phyloP scores from a whole-genome alignment of 2,797 vertebrate species.

The Austrolebias charrua region DNA sequence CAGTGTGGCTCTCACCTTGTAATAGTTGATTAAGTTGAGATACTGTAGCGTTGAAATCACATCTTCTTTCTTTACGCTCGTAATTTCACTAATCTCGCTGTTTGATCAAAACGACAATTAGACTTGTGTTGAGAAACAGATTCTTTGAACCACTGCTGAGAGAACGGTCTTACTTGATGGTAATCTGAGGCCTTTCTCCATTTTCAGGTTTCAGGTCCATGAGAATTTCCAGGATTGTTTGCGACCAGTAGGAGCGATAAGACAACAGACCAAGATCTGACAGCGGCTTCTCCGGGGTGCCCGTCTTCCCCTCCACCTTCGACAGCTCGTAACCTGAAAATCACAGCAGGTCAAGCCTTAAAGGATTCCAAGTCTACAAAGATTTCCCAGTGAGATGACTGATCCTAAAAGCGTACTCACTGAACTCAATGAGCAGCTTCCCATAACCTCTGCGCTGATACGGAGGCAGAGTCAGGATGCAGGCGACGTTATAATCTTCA shows the following conservation, averaged over 20 bases:
- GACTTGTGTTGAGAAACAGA: not conserved
- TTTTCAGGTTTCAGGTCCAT: constrained; percentile 95
- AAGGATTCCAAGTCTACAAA: not conserved
- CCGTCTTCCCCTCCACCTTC: constrained; percentile 94
- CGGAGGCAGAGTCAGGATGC: constrained; percentile 91
- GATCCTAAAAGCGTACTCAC: constrained; percentile 75
- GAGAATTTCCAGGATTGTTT: constrained; percentile 94
- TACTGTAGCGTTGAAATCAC: constrained; percentile 96
- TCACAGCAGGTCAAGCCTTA: not conserved
- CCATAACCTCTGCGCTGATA: constrained; percentile 94
- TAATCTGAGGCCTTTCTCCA: constrained; percentile 92
- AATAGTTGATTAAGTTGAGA: constrained; percentile 96
- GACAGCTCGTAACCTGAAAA: constrained; percentile 89
- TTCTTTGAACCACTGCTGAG: not conserved
- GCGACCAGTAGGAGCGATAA: constrained; percentile 96
- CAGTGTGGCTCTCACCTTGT: constrained; percentile 82
- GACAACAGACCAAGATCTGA: constrained; percentile 93
- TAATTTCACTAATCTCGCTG: constrained; percentile 95
- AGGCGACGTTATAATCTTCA: constrained; percentile 94
- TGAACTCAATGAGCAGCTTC: constrained; percentile 94
- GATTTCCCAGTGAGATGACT: not conserved
- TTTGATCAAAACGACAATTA: not conserved
- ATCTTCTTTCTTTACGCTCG: constrained; percentile 95
- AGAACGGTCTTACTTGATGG: constrained; percentile 84
- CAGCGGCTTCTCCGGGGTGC: constrained; percentile 92